Conservation (phyloP, 2,113 vertebrate species). For the Oryzias woworae region DNA sequence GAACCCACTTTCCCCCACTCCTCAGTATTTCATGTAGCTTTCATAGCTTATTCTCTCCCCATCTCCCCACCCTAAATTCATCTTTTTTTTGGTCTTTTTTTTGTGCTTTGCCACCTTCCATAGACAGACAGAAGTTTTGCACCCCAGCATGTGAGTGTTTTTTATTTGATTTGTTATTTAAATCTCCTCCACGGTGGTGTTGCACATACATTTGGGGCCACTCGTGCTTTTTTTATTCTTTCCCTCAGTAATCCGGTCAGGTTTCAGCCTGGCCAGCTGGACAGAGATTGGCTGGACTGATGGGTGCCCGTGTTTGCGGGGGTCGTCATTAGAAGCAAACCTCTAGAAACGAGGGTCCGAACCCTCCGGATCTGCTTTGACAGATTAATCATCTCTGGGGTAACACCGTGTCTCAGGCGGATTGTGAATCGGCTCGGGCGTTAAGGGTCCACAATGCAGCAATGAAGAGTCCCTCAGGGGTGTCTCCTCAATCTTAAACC, state of each 20-base stretch:
- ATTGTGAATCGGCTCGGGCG: constrained; percentile 48
- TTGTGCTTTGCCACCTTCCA: constrained; percentile 36
- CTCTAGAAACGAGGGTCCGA: constrained; percentile 37
- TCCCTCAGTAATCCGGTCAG: constrained; percentile 49
- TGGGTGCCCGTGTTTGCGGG: constrained; percentile 38
- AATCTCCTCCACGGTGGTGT: constrained; percentile 24
- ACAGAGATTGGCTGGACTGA: constrained; percentile 49
- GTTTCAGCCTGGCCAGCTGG: constrained; percentile 44
- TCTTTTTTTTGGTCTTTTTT: constrained; percentile 34
- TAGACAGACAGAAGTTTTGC: constrained; percentile 43
- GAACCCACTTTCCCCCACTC: constrained; percentile 51
- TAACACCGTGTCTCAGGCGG: constrained; percentile 52
- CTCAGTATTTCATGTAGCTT: constrained; percentile 58
- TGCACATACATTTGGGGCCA: constrained; percentile 14
- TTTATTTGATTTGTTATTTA: constrained; percentile 27
- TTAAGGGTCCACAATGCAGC: constrained; percentile 56
- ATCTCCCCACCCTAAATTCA: constrained; percentile 43
- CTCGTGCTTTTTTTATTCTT: constrained; percentile 26
- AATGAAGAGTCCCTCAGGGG: constrained; percentile 70
- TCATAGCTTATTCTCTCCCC: constrained; percentile 11
- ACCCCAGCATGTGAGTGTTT: constrained; percentile 51
- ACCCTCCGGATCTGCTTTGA: constrained; percentile 57
- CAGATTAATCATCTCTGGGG: constrained; percentile 68
- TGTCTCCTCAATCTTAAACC: constrained; percentile 75
- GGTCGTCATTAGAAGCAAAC: constrained; percentile 31